Evolutionary conservation across 2,113 vertebrate species (phyloP).

Genomic region (Macaca mulatta): DNA sequence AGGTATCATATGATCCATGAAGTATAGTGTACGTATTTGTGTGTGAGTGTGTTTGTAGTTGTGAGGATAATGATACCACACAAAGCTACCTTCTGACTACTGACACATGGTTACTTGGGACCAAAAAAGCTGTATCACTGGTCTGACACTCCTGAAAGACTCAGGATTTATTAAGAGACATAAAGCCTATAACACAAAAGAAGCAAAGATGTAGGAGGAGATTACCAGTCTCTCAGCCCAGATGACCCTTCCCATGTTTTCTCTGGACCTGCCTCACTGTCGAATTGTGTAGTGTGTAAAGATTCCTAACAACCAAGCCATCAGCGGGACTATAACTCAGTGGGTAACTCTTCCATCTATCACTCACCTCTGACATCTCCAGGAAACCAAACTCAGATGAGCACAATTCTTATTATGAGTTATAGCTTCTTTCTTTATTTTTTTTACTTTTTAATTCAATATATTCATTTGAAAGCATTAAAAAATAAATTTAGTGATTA

Average conservation of each 20-base stretch:
- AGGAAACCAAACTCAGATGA: not conserved
- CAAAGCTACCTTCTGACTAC: not conserved
- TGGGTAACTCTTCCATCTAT: not conserved
- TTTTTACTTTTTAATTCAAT: slow-evolving; percentile 38
- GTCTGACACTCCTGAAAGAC: not conserved
- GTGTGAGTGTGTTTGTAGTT: not conserved
- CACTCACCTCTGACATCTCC: not conserved
- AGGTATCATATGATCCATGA: not conserved
- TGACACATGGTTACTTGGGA: not conserved
- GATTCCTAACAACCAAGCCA: not conserved
- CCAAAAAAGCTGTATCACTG: not conserved
- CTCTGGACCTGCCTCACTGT: not conserved
- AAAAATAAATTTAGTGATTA: not conserved
- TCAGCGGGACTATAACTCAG: not conserved
- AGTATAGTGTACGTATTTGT: not conserved
- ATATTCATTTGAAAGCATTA: slow-evolving; percentile 10
- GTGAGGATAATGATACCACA: not conserved
- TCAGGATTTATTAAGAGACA: not conserved
- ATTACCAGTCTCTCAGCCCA: not conserved
- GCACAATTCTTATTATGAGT: not conserved
- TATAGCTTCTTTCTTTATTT: not conserved
- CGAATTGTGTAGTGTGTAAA: not conserved
- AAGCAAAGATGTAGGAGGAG: not conserved
- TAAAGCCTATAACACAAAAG: slow-evolving; percentile 10
- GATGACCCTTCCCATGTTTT: not conserved